These are phyloP conservation scores for Coenonympha glycerion DNA, from an alignment of 2,888 invertebrate species.

Conservation along the genomic window DNA sequence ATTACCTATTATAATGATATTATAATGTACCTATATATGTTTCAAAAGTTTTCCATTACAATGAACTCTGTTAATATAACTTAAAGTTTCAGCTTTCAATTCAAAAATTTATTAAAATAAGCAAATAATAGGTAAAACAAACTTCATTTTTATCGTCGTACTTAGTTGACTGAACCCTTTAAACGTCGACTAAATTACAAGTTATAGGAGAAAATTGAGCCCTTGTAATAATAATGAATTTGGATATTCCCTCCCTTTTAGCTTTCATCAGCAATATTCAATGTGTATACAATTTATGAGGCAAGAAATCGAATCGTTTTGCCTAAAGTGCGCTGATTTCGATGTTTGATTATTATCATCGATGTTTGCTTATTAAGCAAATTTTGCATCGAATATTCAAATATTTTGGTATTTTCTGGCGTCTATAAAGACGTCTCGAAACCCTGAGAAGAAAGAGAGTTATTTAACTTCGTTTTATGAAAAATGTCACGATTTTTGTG, in stretches of 20 bases:
- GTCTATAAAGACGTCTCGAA: not conserved
- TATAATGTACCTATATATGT: too few relatives aligned
- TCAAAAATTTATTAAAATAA: too few relatives aligned
- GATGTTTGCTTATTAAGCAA: slow-evolving; percentile 1
- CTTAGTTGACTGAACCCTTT: not conserved
- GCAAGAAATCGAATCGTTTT: slow-evolving; percentile 10
- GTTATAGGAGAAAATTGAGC: slow-evolving; percentile 2
- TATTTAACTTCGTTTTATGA: not conserved
- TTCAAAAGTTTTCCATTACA: too few relatives aligned
- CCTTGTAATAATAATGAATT: slow-evolving; percentile 22
- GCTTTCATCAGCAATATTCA: slow-evolving; percentile 9
- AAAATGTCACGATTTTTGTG: not conserved
- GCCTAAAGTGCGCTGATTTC: slow-evolving; percentile 1
- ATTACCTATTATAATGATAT: too few relatives aligned
- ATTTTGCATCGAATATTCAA: not conserved
- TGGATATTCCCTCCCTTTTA: slow-evolving; percentile 16
- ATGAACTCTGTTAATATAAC: too few relatives aligned
- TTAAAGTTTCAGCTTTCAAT: too few relatives aligned
- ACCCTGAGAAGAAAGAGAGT: not conserved
- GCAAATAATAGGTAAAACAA: too few relatives aligned
- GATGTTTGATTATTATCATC: slow-evolving; percentile 7
- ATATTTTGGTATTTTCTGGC: not conserved
- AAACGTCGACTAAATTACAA: not conserved
- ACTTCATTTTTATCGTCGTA: not conserved
- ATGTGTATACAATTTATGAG: slow-evolving; percentile 17